Evolutionary conservation across 2,797 vertebrate species (phyloP), one percentile per base, ranked within the genome.

Genomic region (Heliangelus exortis): DNA sequence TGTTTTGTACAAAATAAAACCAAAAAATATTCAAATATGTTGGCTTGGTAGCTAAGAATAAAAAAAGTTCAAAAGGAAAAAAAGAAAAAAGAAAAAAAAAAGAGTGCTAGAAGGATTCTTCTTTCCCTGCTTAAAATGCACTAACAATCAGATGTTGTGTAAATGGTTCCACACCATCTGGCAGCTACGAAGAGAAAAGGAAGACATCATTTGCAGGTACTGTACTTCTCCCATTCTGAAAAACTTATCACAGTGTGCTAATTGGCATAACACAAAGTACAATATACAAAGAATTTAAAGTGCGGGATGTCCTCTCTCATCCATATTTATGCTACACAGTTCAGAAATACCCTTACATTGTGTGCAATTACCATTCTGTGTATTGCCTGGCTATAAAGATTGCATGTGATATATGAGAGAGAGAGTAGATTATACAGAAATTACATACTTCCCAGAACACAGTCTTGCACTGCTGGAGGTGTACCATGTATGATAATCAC

Each of bases 171-270:
- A 92, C 66, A 85, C 91, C 95, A 93, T 96, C 95, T 96, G 96
- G 95, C 73, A 95, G 77, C 87, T 95, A 87, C 51, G 65, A 95
- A 75, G 39, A 91, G 74, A 93, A 94, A 95, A 96, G 87, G 43
- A 96, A 96, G 93, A 86, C 54, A 96, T 86, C 88, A 89, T 91
- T 96, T 95, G n/a, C 89, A 93, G 94, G 91, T 97, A 95, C 58
- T 69, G 62, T 78, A 74, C 62, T 90, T 93, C 86, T 81, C 83
- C 58, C 59, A 68, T 93, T 95, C 85, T 96, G 82, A 96, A 94
- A 94, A 90, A 96, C 89, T 77, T 87, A 91, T 80, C 72, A 75
- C 86, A 43, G 33, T 74, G 62, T 88, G 90, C 80, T 95, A 94
- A 96, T 95, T 96, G 89, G 75, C 75, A 54, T 72, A 92, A 95